Base-by-base conservation (phyloP, 2,797 vertebrate genomes). In the Sciurus vulgaris region DNA sequence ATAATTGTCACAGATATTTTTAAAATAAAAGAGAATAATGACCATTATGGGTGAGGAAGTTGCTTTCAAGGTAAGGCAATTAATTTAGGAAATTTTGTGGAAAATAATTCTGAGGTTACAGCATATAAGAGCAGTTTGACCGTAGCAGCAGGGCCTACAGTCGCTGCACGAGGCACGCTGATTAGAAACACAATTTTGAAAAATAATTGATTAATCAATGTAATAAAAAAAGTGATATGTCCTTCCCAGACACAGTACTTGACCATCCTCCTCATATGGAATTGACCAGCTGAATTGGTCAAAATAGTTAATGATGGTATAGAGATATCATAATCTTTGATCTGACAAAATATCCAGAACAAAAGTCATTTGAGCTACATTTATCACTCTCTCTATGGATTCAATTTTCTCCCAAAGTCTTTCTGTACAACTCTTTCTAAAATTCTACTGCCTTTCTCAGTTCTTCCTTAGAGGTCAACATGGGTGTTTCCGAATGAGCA, bases 391-490 rank as follows among this genome's bases (percentile, higher is more conserved):
- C 41, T 72, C 18, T 84, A 72, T 77, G 95, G 95, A 95, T 91
- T 95, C 26, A 14, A 89, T 96, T 96, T 94, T 96, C 26, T 63
- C 3, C 47, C 9, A 44, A 92, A 78, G 77, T 47, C 38, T 65
- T 86, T 96, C 41, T 91, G 33, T 70, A 96, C 14, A 76, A 51
- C 0, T 94, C 63, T 89, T 97, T 94, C 30, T 95, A 97, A 96
- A 97, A 38, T 26, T 95, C 76, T 2, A 9, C 76, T 77, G 84
- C 79, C 76, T 86, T 96, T 73, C 59, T 89, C 93, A 92, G 89
- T 33, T 97, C 47, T 51, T 61, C 59, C 82, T 35, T 3, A 35
- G 17, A 89, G 69, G 38, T 81, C 95, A 89, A 30, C 20, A 24
- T 7, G 24, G 72, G 8, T 47, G 4, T 54, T 17, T 84, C 70